Evolutionary conservation across 2,888 invertebrate species (phyloP).

Genomic region (Zygothrica quintamaculata): DNA sequence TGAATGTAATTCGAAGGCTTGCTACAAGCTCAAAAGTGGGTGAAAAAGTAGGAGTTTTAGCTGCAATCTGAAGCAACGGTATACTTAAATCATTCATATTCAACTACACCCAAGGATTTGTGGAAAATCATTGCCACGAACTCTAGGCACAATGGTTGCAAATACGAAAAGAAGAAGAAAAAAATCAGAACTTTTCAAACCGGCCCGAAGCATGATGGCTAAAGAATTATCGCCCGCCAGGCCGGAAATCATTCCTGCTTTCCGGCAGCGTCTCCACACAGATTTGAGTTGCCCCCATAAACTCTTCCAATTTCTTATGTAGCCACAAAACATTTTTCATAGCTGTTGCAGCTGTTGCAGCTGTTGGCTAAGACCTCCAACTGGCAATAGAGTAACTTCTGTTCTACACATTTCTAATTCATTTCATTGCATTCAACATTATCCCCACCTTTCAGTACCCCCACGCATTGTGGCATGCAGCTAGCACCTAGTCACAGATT

Average conservation of each 20-base stretch:
- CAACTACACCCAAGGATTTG: constrained; percentile 30
- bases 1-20: constrained; percentile 51
- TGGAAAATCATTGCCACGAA: constrained; percentile 57
- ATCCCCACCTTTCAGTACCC: too few species aligned
- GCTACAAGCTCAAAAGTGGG: constrained; percentile 19
- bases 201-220: constrained; percentile 39
- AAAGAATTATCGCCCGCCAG: constrained; percentile 63
- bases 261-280: constrained; percentile 45
- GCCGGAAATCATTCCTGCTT: constrained; percentile 65
- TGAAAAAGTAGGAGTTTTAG: constrained; percentile 6
- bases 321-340: constrained; percentile 64
- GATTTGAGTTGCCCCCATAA: constrained; percentile 49
- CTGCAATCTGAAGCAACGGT: constrained; percentile 34
- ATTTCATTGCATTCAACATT: constrained; percentile 42
- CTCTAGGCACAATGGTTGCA: constrained; percentile 66
- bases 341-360: constrained; percentile 32
- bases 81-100: constrained; percentile 66
- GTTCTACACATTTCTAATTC: constrained; percentile 80
- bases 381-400: constrained; percentile 74
- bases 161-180: too few species aligned
- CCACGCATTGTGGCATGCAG: too few species aligned
- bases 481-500: too few species aligned
- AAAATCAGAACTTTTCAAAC: constrained; percentile 56
- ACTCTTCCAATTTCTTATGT: constrained; percentile 43
- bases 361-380: constrained; percentile 57